phyloP scores from a whole-genome alignment of 1,140 invertebrate genomes.

The Bursaphelenchus mucronatus region DNA sequence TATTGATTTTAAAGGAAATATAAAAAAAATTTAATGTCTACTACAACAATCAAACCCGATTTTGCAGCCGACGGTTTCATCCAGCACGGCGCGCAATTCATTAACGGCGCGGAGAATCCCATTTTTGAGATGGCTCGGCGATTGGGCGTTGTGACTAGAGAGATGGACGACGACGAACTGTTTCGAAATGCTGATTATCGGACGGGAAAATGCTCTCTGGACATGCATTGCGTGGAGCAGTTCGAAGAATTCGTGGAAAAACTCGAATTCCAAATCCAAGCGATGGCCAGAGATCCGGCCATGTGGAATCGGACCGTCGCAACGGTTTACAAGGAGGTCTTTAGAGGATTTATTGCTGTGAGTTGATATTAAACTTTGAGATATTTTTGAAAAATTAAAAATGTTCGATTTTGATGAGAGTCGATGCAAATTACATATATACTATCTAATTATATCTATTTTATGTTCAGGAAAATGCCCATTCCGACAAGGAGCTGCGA shows the following conservation, averaged over 20 bases:
- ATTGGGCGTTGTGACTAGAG: conserved; percentile 22
- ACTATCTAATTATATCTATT: no score
- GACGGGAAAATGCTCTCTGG: neutral
- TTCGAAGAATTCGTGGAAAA: conserved; percentile 18
- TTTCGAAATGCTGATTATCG: conserved; percentile 17
- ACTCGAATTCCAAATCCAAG: conserved; percentile 18
- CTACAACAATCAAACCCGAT: neutral
- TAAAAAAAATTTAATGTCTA: neutral
- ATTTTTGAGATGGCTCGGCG: conserved; percentile 24
- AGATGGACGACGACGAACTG: conserved; percentile 23
- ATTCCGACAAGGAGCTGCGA: neutral
- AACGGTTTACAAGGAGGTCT: conserved; percentile 20
- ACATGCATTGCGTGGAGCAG: conserved; percentile 4
- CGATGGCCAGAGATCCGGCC: conserved; percentile 16
- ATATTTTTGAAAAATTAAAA: neutral
- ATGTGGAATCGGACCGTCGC: conserved; percentile 26
- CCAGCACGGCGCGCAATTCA: conserved; percentile 37
- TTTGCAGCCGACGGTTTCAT: conserved; percentile 32
- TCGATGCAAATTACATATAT: neutral
- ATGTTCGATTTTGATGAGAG: neutral
- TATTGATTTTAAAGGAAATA: neutral
- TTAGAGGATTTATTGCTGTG: conserved; percentile 21
- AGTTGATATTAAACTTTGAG: conserved; percentile 4
- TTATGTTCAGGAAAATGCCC: conserved; percentile 2
- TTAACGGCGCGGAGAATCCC: conserved; percentile 33